Conservation (phyloP, 2,888 invertebrate species). For the Apamea crenata region DNA sequence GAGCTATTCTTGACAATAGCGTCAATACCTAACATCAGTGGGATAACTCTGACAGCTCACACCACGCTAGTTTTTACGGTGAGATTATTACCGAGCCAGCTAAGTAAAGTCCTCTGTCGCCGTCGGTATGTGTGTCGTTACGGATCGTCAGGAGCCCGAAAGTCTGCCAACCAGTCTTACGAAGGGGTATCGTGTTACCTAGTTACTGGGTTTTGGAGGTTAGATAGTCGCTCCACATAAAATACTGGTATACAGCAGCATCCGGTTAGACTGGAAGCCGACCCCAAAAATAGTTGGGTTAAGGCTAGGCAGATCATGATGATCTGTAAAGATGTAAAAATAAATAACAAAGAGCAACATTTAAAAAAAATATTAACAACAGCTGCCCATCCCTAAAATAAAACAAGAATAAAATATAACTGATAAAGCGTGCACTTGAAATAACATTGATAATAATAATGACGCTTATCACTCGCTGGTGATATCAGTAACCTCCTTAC, state of each 20-base stretch:
- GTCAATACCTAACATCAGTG: too few species aligned
- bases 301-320: neutral
- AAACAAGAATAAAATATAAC: constrained; percentile 33
- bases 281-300: neutral
- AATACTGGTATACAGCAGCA: neutral
- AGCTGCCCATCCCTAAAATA: constrained; percentile 36
- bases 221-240: neutral
- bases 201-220: neutral
- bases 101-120: neutral
- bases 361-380: neutral
- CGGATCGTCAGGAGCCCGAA: neutral
- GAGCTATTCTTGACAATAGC: too few species aligned
- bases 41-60: too few species aligned
- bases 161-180: neutral
- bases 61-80: too few species aligned
- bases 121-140: neutral
- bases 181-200: neutral
- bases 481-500: constrained; percentile 44
- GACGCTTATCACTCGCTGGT: constrained; percentile 41
- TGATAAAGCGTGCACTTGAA: constrained; percentile 55
- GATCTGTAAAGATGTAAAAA: too few species aligned
- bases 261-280: neutral
- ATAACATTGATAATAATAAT: constrained; percentile 57
- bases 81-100: too few species aligned
- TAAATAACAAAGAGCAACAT: neutral